phyloP scores from a whole-genome alignment of 2,113 vertebrate species.

The Caranx ignobilis region DNA sequence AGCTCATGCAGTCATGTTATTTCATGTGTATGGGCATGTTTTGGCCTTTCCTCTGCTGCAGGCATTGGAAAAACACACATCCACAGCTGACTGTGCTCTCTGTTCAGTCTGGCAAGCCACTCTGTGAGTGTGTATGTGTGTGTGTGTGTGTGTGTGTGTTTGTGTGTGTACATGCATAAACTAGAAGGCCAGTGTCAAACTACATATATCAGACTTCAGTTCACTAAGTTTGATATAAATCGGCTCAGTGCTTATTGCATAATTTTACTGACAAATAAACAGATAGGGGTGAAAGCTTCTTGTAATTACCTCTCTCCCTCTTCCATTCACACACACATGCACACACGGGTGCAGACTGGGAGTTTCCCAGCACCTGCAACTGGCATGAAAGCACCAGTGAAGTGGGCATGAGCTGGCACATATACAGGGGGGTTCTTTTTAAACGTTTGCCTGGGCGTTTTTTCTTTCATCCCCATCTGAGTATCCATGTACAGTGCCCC shows the following conservation, averaged over 20 bases:
- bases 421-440: conserved; percentile 36
- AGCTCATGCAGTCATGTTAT: conserved; percentile 10
- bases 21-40: conserved; percentile 39
- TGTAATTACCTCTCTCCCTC: background rate
- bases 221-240: too few relatives aligned
- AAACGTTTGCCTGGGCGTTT: background rate
- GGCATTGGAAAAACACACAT: conserved; percentile 45
- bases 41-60: conserved; percentile 21
- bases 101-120: conserved; percentile 11
- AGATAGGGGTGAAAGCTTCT: too few relatives aligned
- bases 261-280: too few relatives aligned
- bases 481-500: conserved; percentile 3
- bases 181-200: too few relatives aligned
- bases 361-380: conserved; percentile 64
- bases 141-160: background rate
- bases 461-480: conserved; percentile 13
- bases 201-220: too few relatives aligned
- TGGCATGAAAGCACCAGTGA: conserved; percentile 54
- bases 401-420: conserved; percentile 50
- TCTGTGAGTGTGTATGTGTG: background rate
- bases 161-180: conserved; percentile 15
- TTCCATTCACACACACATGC: conserved; percentile 20
- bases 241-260: too few relatives aligned
- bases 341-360: conserved; percentile 3
- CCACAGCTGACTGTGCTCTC: conserved; percentile 45